Evolutionary conservation across 2,797 vertebrate genomes (phyloP).

Genomic region (Anguilla anguilla): DNA sequence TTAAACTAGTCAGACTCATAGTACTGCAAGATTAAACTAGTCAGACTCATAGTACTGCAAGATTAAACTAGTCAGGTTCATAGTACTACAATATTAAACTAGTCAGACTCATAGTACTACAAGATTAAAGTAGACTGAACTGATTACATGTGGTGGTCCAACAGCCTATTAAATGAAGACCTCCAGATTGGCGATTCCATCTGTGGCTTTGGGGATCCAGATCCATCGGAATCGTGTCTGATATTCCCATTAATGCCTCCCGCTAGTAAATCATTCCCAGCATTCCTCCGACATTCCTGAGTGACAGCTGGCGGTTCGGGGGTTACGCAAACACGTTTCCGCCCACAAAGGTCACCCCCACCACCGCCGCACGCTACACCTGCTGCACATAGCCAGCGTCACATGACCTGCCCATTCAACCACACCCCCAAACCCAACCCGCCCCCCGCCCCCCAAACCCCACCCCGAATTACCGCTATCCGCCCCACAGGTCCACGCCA

Average conservation of each 20-base stretch:
- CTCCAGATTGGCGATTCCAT: not conserved
- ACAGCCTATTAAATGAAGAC: not conserved
- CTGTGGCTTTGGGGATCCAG: not conserved
- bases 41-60: no score
- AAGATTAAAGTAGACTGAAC: not conserved
- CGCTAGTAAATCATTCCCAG: not conserved
- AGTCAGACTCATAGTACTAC: no score
- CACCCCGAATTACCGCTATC: not conserved
- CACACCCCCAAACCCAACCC: no score
- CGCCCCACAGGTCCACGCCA: not conserved
- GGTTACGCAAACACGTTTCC: constrained; percentile 48
- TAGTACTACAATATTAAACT: no score
- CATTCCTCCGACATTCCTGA: constrained; percentile 44
- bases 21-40: no score
- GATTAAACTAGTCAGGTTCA: no score
- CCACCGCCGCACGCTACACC: not conserved
- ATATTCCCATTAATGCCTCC: not conserved
- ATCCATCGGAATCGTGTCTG: not conserved
- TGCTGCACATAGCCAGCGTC: not conserved
- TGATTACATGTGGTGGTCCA: not conserved
- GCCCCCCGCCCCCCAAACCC: not conserved
- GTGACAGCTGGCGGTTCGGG: constrained; percentile 31
- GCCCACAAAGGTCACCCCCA: constrained; percentile 17
- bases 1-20: no score
- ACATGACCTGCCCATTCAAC: not conserved